Conservation (phyloP, 2,888 invertebrate genomes). For the Drosophila demipolita region DNA sequence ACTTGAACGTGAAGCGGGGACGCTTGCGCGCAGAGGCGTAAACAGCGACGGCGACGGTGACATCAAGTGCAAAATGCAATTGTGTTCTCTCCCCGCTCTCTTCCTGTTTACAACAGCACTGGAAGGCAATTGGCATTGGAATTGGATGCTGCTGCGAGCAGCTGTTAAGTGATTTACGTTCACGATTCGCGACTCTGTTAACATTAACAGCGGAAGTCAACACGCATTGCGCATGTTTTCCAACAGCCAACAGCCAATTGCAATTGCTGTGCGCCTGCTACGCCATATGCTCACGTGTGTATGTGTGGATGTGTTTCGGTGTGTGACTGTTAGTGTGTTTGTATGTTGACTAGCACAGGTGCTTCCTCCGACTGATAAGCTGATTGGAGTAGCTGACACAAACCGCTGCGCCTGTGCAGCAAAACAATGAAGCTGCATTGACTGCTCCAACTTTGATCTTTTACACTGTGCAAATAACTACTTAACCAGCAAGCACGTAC, state of each 20-base stretch:
- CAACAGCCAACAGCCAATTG: slow-evolving; percentile 9
- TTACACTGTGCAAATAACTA: not conserved
- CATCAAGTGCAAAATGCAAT: slow-evolving; percentile 43
- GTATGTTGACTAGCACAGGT: slow-evolving; percentile 22
- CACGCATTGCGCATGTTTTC: slow-evolving; percentile 47
- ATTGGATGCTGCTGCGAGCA: slow-evolving; percentile 17
- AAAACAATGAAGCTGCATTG: slow-evolving; percentile 31
- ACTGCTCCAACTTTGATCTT: slow-evolving; percentile 11
- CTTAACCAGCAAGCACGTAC: not conserved
- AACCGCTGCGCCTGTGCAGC: slow-evolving; percentile 19
- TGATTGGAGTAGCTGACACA: slow-evolving; percentile 49
- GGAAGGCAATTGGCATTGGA: not conserved
- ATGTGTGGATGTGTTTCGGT: not conserved
- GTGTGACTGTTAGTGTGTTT: not conserved
- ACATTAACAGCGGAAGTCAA: slow-evolving; percentile 15
- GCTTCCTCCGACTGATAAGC: slow-evolving; percentile 51
- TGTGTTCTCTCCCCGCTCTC: not conserved
- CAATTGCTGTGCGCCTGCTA: slow-evolving; percentile 35
- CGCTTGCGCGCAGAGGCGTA: slow-evolving; percentile 54
- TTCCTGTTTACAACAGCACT: slow-evolving; percentile 2
- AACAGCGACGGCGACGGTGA: slow-evolving; percentile 16
- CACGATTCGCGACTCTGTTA: slow-evolving; percentile 24
- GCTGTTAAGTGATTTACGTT: slow-evolving; percentile 11
- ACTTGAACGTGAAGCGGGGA: slow-evolving; percentile 30
- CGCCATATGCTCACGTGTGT: not conserved